These are phyloP conservation scores for Drosophila subpulchrella DNA, from an alignment of 1,140 invertebrate genomes.

Conservation along the genomic window DNA sequence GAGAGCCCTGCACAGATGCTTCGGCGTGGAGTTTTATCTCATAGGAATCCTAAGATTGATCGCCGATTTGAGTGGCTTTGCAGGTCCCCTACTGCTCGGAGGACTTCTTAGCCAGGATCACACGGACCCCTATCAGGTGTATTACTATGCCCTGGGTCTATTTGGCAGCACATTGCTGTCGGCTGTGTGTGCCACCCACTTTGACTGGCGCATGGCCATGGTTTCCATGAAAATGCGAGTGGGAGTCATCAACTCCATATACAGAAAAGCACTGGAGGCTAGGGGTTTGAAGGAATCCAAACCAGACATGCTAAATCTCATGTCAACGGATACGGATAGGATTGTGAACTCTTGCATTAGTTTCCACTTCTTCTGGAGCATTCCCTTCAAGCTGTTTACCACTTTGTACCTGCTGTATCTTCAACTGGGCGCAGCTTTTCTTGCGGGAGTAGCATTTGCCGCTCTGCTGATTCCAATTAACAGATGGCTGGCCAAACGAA, in stretches of 20 bases:
- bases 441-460: constrained; percentile 95
- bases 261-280: constrained; percentile 92
- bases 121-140: constrained; percentile 86
- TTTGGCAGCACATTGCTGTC: constrained; percentile 88
- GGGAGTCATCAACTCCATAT: constrained; percentile 93
- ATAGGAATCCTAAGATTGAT: constrained; percentile 95
- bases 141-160: constrained; percentile 91
- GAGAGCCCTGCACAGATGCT: constrained; percentile 91
- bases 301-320: constrained; percentile 96
- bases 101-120: constrained; percentile 59
- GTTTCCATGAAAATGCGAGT: constrained; percentile 95
- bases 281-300: constrained; percentile 67
- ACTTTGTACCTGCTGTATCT: constrained; percentile 92
- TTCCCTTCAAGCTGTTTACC: constrained; percentile 92
- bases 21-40: constrained; percentile 94
- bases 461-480: constrained; percentile 97
- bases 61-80: constrained; percentile 93
- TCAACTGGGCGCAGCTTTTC: constrained; percentile 95
- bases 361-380: constrained; percentile 98
- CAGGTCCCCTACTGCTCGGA: constrained; percentile 93
- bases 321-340: constrained; percentile 97
- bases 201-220: constrained; percentile 94
- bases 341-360: constrained; percentile 98
- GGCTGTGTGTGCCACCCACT: constrained; percentile 93
- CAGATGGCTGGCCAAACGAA: constrained; percentile 94